A percentile compares a stretch with the other conserved stretches of the same genome.
These are phyloP conservation scores for Bimastos eiseni DNA, from an alignment of 2,888 invertebrate genomes.

Conservation along the genomic window DNA sequence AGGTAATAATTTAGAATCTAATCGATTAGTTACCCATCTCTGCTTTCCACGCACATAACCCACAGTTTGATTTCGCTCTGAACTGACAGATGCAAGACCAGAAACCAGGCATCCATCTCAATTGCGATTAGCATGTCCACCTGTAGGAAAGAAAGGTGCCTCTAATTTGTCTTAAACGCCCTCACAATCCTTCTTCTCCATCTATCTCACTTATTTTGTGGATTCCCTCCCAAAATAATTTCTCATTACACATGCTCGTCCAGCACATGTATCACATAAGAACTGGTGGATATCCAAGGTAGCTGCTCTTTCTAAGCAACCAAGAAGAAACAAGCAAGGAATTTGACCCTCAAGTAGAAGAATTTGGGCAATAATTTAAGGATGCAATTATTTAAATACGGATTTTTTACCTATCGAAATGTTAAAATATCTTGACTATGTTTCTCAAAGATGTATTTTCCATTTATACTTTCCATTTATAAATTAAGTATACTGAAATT, in stretches of 20 bases:
- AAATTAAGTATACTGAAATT: no score
- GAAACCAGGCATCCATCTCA: neutral
- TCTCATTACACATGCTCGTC: neutral
- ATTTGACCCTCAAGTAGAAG: neutral
- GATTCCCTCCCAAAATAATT: neutral
- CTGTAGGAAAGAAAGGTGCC: neutral
- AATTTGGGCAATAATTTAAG: neutral
- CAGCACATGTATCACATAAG: neutral
- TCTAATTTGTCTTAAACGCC: slow-evolving; percentile 3
- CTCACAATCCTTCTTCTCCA: neutral
- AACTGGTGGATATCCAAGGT: neutral
- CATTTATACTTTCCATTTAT: no score
- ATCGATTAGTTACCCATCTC: no score
- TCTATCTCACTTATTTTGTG: neutral
- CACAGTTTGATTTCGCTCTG: neutral
- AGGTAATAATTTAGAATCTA: no score
- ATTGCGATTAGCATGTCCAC: neutral
- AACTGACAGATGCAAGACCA: neutral
- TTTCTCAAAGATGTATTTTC: no score
- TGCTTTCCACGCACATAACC: no score
- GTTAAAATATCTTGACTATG: no score
- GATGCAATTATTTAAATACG: no score
- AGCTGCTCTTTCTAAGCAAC: neutral
- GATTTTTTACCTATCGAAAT: no score
- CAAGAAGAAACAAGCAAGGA: neutral